Conservation (phyloP, 2,797 vertebrate species). For the Lutjanus campechanus region DNA sequence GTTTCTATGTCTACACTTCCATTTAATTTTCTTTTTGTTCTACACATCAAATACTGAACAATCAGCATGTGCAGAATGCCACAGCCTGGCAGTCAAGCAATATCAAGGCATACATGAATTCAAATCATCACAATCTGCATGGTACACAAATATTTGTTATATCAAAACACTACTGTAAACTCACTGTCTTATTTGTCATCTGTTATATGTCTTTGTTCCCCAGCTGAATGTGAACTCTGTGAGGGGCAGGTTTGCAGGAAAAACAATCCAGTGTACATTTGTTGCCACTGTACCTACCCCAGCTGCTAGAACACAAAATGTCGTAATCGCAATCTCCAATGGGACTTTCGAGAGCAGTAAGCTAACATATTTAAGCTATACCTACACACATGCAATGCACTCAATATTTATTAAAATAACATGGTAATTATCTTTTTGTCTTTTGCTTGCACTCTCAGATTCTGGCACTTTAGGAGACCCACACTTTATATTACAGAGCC, state of each 20-base stretch:
- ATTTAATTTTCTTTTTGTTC: background rate
- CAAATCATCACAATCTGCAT: background rate
- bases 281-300: background rate
- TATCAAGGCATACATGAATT: background rate
- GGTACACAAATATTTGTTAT: background rate
- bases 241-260: constrained; percentile 1
- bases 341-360: constrained; percentile 40
- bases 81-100: background rate
- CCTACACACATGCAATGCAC: background rate
- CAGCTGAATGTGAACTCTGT: constrained; percentile 51
- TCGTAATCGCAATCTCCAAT: fast-evolving
- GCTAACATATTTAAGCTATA: background rate
- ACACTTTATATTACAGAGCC: fast-evolving
- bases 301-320: fast-evolving
- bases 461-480: fast-evolving
- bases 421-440: background rate
- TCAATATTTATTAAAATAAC: background rate
- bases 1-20: background rate
- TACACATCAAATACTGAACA: background rate
- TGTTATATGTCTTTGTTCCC: background rate
- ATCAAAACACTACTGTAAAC: background rate
- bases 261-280: constrained; percentile 56
- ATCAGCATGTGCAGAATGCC: background rate
- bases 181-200: background rate
- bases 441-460: constrained; percentile 35